Conservation (phyloP, 2,113 vertebrate species). For the Dasypus novemcinctus region DNA sequence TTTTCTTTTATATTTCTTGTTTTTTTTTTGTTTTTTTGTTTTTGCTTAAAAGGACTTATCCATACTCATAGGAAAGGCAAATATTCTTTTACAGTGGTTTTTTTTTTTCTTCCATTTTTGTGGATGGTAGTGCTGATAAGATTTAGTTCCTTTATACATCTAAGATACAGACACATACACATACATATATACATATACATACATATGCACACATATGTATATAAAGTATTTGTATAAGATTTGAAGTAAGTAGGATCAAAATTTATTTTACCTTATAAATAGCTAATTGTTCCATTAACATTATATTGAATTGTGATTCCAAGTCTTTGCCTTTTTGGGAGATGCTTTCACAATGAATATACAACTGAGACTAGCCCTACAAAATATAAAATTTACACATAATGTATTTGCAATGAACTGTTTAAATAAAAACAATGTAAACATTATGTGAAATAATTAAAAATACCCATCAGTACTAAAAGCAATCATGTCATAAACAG, state of each 20-base stretch:
- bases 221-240: background rate
- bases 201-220: background rate
- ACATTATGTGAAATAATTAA: background rate
- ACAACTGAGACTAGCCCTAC: background rate
- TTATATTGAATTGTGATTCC: background rate
- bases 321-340: background rate
- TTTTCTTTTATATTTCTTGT: background rate
- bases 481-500: background rate
- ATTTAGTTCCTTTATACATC: background rate
- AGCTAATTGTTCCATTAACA: background rate
- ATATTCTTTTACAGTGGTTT: background rate
- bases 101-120: background rate
- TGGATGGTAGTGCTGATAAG: background rate
- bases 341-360: constrained; percentile 39
- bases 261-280: constrained; percentile 18
- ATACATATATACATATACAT: background rate
- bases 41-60: background rate
- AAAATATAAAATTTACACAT: background rate
- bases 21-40: constrained; percentile 32
- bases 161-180: background rate
- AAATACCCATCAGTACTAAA: background rate
- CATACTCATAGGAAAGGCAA: background rate
- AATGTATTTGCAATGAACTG: background rate
- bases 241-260: background rate
- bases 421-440: background rate